Conservation (phyloP, 2,113 vertebrate genomes). For the Chunga burmeisteri region DNA sequence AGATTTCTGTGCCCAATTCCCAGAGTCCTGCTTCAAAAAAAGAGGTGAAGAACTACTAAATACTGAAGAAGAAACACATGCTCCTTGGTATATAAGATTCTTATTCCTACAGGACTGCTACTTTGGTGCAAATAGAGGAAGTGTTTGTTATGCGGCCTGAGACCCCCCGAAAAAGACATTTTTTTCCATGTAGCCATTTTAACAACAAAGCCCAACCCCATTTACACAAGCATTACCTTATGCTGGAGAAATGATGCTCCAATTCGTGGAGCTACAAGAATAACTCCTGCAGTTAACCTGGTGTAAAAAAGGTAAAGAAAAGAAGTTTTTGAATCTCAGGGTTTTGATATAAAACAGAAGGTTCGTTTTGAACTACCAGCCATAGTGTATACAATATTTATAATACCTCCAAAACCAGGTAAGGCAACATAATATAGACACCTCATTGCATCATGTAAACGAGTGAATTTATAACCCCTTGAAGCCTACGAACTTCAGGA, state of each 20-base stretch:
- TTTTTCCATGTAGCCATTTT: neutral
- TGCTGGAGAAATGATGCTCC: neutral
- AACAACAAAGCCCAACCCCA: neutral
- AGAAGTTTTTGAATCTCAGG: neutral
- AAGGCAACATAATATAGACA: neutral
- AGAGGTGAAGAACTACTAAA: neutral
- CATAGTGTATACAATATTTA: neutral
- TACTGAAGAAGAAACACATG: neutral
- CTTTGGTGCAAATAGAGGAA: neutral
- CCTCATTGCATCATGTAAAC: neutral
- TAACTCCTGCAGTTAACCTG: neutral
- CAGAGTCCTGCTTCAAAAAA: neutral
- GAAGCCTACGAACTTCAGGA: neutral
- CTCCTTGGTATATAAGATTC: neutral
- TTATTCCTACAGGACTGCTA: neutral
- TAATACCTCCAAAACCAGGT: neutral
- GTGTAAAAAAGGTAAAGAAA: neutral
- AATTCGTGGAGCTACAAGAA: neutral
- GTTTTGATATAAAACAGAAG: neutral
- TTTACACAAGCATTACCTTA: neutral
- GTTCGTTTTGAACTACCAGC: neutral
- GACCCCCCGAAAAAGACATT: neutral
- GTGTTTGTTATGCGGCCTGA: neutral
- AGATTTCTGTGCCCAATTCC: neutral
- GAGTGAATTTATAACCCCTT: neutral